Evolutionary conservation across 2,113 vertebrate species (phyloP), one percentile per base, ranked within the genome.

Genomic region (Charadrius vociferus): DNA sequence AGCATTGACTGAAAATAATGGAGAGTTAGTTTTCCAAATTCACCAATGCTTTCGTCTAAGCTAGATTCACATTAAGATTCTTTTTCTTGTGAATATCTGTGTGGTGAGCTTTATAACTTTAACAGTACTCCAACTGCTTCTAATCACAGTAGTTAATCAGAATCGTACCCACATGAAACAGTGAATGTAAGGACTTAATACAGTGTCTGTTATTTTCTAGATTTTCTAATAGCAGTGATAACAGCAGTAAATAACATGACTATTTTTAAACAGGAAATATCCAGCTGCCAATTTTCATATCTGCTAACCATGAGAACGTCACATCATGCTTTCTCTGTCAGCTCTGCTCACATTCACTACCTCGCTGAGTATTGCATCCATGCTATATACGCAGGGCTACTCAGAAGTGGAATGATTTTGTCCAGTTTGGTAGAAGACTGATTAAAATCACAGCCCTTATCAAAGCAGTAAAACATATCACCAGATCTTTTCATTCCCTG

Each of bases 371-470:
- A 49, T 19, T 75, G 16, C 37, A 63, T 30, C 34, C 21, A 37
- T 7, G 50, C 61, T 30, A 0, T 43, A 65, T 41, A 77, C 32
- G 9, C 23, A 63, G 19, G 15, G 6, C 43, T 88, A 68, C 70
- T 91, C 61, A 77, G 24, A 80, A 72, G 17, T 10, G 10, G 21
- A 79, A 84, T 56, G 12, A 27, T 84, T 95, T 87, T 73, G 49
- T 65, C 66, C 53, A 61, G 36, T 70, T 80, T 90, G 30, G 23
- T 27, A 47, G 24, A 92, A 92, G 39, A 56, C 11, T 68, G 74
- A 68, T 72, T 80, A 90, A 96, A 94, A 96, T 82, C 87, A 82
- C 53, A 94, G 24, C 9, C 29, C 17, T 91, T 90, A 87, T 87
- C 84, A 89, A 89, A 96, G 23, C 21, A 77, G 22, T 56, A 89